Evolutionary conservation across 1,140 invertebrate genomes (phyloP).

Genomic region (Eueides isabella): DNA sequence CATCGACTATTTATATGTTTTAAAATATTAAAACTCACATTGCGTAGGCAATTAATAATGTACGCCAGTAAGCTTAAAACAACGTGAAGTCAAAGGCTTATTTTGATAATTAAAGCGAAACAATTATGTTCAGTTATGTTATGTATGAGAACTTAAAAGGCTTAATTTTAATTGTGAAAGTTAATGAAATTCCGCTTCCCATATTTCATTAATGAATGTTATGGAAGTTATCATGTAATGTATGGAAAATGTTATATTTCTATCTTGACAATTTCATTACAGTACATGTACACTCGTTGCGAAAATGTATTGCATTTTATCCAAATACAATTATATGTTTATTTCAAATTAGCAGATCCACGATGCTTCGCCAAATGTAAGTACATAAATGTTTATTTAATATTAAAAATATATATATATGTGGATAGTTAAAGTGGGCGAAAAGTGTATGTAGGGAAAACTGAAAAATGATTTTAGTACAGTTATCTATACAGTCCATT

Average conservation of each 20-base stretch:
- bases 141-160: background rate
- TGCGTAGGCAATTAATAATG: slow-evolving; percentile 21
- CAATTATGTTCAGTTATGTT: background rate
- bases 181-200: background rate
- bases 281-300: no score
- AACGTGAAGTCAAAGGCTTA: slow-evolving; percentile 7
- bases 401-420: no score
- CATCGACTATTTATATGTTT: background rate
- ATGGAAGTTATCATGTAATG: background rate
- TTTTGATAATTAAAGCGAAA: slow-evolving; percentile 4
- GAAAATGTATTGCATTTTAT: no score
- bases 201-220: background rate
- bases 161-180: background rate
- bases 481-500: no score
- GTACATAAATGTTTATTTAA: no score
- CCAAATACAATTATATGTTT: no score
- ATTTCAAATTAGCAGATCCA: no score
- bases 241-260: background rate
- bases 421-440: no score
- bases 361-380: no score
- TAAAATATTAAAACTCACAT: slow-evolving; percentile 30
- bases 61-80: slow-evolving; percentile 11
- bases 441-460: no score
- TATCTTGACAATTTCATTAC: no score
- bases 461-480: no score